Percentiles rank a stretch among this genome's conserved stretches.
Conservation (phyloP, 2,797 vertebrate genomes). For the Gephyroberyx darwinii region DNA sequence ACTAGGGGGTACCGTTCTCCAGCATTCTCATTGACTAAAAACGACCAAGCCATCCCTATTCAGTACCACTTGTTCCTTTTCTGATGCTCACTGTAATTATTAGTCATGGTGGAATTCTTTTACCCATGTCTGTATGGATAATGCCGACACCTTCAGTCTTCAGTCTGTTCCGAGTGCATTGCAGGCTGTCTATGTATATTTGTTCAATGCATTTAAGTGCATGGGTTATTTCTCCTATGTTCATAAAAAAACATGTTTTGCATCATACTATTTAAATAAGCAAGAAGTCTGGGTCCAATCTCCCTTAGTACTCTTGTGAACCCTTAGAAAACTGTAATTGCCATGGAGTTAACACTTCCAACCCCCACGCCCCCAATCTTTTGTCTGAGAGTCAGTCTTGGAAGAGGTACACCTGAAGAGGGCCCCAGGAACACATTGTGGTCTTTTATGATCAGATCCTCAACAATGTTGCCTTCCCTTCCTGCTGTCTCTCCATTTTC, state of each 20-base stretch:
- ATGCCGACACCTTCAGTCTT: constrained; percentile 12
- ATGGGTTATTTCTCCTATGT: constrained; percentile 79
- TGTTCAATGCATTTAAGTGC: constrained; percentile 78
- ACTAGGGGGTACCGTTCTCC: constrained; percentile 71
- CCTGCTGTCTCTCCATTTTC: constrained; percentile 62
- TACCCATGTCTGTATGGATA: constrained; percentile 62
- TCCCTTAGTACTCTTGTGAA: constrained; percentile 59
- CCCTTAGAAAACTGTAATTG: constrained; percentile 62
- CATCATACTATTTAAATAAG: constrained; percentile 75
- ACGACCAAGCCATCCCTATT: constrained; percentile 38
- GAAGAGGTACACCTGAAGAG: constrained; percentile 69
- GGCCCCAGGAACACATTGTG: constrained; percentile 62
- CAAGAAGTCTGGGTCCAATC: constrained; percentile 66
- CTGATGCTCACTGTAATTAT: constrained; percentile 52
- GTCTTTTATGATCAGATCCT: constrained; percentile 55
- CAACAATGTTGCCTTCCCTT: constrained; percentile 62
- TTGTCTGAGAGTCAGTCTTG: constrained; percentile 66
- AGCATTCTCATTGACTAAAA: constrained; percentile 62
- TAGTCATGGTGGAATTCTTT: constrained; percentile 55
- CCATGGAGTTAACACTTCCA: constrained; percentile 63
- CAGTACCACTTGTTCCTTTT: constrained; percentile 74
- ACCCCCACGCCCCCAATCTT: constrained; percentile 44
- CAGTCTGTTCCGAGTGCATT: constrained; percentile 11
- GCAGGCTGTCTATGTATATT: constrained; percentile 18
- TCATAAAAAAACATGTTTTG: constrained; percentile 63